phyloP scores from a whole-genome alignment of 2,888 invertebrate genomes.

The Sthenelais limicola region DNA sequence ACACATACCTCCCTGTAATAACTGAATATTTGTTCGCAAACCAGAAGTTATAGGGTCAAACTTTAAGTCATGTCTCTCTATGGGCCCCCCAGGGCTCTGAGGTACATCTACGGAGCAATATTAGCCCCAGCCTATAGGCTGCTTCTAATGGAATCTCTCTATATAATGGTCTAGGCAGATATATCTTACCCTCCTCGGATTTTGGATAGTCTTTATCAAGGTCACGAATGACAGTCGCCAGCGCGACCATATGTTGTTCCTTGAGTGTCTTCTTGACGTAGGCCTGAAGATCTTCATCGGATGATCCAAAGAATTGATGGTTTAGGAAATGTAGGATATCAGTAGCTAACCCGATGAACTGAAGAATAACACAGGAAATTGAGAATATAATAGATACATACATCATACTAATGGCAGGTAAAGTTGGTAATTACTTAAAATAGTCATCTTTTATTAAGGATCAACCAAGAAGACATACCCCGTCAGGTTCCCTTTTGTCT shows the following conservation, averaged over 20 bases:
- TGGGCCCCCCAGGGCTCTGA: no score
- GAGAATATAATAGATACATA: not conserved
- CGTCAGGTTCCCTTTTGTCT: slow-evolving; percentile 85
- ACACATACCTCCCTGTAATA: no score
- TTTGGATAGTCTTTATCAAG: slow-evolving; percentile 82
- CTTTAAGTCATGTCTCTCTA: no score
- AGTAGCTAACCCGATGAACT: slow-evolving; percentile 90
- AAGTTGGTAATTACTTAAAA: not conserved
- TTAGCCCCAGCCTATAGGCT: no score
- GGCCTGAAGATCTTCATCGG: slow-evolving; percentile 68
- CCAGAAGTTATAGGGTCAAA: no score
- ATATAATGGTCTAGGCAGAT: no score
- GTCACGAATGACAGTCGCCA: slow-evolving; percentile 88
- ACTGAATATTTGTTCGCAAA: no score
- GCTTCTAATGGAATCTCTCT: no score
- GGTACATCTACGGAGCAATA: no score
- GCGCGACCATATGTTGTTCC: slow-evolving; percentile 85
- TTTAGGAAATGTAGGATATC: slow-evolving; percentile 90
- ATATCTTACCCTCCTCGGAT: slow-evolving; percentile 70
- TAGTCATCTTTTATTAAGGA: no score
- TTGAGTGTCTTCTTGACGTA: slow-evolving; percentile 53
- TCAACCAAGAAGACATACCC: slow-evolving; percentile 74
- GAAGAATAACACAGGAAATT: slow-evolving; percentile 42
- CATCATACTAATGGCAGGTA: not conserved
- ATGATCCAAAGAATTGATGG: slow-evolving; percentile 82